Conservation (phyloP, 2,888 invertebrate genomes). For the Scrobipalpa atriplicella region DNA sequence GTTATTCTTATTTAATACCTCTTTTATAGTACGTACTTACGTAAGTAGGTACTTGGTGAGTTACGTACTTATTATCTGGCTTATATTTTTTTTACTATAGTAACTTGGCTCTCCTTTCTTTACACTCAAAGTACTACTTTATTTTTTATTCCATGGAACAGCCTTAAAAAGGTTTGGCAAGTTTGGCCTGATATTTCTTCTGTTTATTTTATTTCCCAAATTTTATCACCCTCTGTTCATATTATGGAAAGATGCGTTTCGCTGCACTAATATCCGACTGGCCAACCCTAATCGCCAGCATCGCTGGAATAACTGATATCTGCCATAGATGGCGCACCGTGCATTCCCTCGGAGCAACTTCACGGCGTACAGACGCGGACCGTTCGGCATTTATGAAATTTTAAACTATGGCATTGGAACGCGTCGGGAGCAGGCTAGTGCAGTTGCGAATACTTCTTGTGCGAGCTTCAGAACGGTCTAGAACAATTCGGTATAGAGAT, state of each 20-base stretch:
- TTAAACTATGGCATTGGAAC: constrained; percentile 12
- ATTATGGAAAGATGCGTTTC: background rate
- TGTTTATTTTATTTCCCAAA: background rate
- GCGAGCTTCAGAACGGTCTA: background rate
- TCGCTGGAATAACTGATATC: constrained; percentile 13
- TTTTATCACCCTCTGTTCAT: background rate
- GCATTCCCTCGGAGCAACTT: constrained; percentile 17
- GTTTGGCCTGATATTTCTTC: background rate
- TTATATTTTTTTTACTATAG: no score
- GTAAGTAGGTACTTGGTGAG: no score
- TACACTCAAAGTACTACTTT: no score
- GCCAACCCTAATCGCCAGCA: constrained; percentile 5
- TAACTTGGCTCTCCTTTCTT: no score
- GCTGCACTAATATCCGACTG: background rate
- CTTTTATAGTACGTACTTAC: no score
- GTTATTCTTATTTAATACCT: no score
- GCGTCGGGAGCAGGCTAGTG: background rate
- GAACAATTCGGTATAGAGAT: background rate
- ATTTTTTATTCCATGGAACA: no score
- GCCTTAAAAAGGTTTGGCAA: no score
- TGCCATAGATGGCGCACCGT: constrained; percentile 14
- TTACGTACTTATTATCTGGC: no score
- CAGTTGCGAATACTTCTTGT: constrained; percentile 6
- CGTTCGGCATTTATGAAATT: constrained; percentile 22
- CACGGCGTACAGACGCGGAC: background rate